A percentile compares a stretch with the other conserved stretches of the same genome.
phyloP scores from a whole-genome alignment of 2,113 vertebrate species.

The Apistogramma diplotaenia region DNA sequence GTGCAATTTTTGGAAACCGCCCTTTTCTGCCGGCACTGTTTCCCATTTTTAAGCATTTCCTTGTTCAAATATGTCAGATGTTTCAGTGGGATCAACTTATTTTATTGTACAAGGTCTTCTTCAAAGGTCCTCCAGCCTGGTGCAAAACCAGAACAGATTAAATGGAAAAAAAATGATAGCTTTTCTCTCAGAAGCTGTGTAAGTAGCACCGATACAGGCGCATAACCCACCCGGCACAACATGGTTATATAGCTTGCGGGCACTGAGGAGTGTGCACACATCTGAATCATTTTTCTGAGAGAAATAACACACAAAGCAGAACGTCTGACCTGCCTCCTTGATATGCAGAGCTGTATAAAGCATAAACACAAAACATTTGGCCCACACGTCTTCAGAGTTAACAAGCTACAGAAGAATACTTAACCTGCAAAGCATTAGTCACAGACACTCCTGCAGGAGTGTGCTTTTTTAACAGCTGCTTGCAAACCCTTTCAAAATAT shows the following conservation, averaged over 20 bases:
- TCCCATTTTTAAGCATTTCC: not conserved
- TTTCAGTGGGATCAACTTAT: not conserved
- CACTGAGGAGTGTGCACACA: not conserved
- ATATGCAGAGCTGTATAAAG: slow-evolving; percentile 9
- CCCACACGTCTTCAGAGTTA: not conserved
- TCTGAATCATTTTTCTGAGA: not conserved
- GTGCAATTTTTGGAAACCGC: not conserved
- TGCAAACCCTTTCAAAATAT: not conserved
- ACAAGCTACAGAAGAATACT: slow-evolving; percentile 17
- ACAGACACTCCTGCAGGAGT: slow-evolving; percentile 6
- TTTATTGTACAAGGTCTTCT: not conserved
- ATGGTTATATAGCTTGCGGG: not conserved
- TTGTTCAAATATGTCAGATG: not conserved
- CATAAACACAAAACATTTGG: slow-evolving; percentile 21
- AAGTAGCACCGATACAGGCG: not conserved
- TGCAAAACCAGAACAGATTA: not conserved
- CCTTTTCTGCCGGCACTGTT: not conserved
- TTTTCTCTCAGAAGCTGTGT: not conserved
- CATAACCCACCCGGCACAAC: not conserved
- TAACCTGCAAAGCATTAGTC: slow-evolving; percentile 34
- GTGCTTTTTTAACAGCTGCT: slow-evolving; percentile 6
- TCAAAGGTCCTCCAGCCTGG: not conserved
- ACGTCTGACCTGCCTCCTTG: slow-evolving; percentile 8
- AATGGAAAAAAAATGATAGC: not conserved
- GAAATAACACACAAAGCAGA: not conserved